A percentile compares a stretch with the other conserved stretches of the same genome.
These are phyloP conservation scores for Neosilurus hyrtlii DNA, from an alignment of 2,797 vertebrate genomes.

Conservation along the genomic window DNA sequence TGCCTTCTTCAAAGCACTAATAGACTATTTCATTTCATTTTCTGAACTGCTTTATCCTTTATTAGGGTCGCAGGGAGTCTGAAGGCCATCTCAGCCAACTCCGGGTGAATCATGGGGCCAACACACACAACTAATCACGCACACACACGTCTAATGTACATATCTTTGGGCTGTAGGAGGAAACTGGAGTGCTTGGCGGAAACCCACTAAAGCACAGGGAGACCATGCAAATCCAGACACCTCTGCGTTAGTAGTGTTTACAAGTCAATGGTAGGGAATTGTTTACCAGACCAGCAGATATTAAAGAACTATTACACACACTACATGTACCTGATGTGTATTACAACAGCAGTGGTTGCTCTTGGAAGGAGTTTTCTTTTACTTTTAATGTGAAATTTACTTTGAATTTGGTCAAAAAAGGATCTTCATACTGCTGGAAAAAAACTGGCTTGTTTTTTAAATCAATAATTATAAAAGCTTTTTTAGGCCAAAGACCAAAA, in stretches of 20 bases:
- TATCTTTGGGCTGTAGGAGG: too few species aligned
- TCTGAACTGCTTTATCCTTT: too few species aligned
- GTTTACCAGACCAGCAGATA: slow-evolving; percentile 9
- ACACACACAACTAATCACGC: too few species aligned
- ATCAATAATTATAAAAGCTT: slow-evolving; percentile 58
- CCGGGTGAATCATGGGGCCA: too few species aligned
- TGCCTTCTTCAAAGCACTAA: neutral
- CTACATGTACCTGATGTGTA: slow-evolving; percentile 11
- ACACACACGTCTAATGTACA: too few species aligned
- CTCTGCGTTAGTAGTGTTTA: neutral
- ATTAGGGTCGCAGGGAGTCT: too few species aligned
- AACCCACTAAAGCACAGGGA: neutral
- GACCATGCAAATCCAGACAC: too few species aligned
- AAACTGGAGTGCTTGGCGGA: too few species aligned
- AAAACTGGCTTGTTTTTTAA: slow-evolving; percentile 62
- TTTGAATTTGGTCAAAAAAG: slow-evolving; percentile 2
- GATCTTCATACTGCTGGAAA: slow-evolving; percentile 49
- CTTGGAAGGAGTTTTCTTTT: slow-evolving; percentile 5
- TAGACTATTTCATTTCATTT: neutral
- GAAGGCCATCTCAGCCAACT: too few species aligned
- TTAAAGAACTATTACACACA: slow-evolving; percentile 7
- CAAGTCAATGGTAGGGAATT: neutral
- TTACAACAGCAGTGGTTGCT: slow-evolving; percentile 21
- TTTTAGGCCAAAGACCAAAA: slow-evolving; percentile 47
- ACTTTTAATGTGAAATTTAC: slow-evolving; percentile 13